phyloP scores from a whole-genome alignment of 2,113 vertebrate species.

The Microtus montanus region DNA sequence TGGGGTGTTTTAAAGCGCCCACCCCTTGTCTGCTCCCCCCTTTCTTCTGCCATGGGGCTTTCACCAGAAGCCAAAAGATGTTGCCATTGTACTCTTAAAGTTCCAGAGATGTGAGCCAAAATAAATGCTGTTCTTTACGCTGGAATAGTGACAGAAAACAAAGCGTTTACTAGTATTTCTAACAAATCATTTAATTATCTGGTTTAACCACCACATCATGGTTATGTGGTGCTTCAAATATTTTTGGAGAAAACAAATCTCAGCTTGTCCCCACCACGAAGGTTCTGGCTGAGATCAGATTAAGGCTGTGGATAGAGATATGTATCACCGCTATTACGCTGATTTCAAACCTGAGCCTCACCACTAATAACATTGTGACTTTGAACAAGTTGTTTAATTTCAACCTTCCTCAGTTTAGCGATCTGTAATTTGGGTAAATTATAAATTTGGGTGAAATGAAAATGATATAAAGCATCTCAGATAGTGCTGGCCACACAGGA shows the following conservation, averaged over 20 bases:
- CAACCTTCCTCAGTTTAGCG: background rate
- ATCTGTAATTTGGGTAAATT: background rate
- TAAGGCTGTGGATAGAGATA: background rate
- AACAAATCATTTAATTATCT: background rate
- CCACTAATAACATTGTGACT: background rate
- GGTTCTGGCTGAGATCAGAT: background rate
- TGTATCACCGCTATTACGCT: fast-evolving
- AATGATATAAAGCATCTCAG: background rate
- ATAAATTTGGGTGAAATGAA: background rate
- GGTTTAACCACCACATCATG: background rate
- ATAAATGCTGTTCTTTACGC: background rate
- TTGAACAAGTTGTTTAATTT: background rate
- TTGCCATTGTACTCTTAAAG: background rate
- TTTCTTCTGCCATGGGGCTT: background rate
- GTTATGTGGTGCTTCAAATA: background rate
- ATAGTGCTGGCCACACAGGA: background rate
- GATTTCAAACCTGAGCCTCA: background rate
- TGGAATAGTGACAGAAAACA: background rate
- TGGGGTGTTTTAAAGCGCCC: background rate
- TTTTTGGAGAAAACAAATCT: background rate
- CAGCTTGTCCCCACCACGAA: background rate
- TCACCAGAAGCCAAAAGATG: background rate
- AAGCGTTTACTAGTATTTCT: background rate
- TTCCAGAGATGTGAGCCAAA: background rate
- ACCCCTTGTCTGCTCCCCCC: too few species aligned